Percentiles rank a stretch among this genome's conserved stretches.
phyloP scores from a whole-genome alignment of 1,140 invertebrate species.

The Plectus sambesii region DNA sequence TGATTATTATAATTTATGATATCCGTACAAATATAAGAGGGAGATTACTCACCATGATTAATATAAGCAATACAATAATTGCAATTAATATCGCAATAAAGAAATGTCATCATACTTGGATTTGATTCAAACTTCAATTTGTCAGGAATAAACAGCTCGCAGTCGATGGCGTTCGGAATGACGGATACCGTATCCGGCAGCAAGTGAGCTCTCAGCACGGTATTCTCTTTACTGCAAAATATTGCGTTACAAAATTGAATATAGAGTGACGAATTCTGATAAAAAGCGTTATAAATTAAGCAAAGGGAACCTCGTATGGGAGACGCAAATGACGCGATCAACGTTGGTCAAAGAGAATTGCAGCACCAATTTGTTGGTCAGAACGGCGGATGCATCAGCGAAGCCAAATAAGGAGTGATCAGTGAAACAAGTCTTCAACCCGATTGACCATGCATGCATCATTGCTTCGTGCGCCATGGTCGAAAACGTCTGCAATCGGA shows the following conservation, averaged over 20 bases:
- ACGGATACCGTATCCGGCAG: constrained; percentile 74
- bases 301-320: constrained; percentile 79
- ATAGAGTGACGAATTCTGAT: too few species aligned
- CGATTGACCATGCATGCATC: constrained; percentile 77
- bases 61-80: too few species aligned
- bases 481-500: constrained; percentile 66
- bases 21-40: too few species aligned
- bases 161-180: constrained; percentile 97
- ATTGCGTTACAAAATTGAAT: constrained; percentile 15
- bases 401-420: constrained; percentile 99
- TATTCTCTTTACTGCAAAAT: constrained; percentile 79
- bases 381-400: constrained; percentile 87
- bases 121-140: too few species aligned
- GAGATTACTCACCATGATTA: too few species aligned
- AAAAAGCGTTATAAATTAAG: too few species aligned
- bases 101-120: too few species aligned
- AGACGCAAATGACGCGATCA: constrained; percentile 95
- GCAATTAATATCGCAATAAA: too few species aligned
- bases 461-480: constrained; percentile 90
- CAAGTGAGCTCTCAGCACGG: constrained; percentile 76
- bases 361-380: constrained; percentile 83
- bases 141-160: constrained; percentile 77
- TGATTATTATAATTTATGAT: too few species aligned
- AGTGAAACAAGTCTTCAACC: constrained; percentile 79
- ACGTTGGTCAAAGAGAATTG: constrained; percentile 78